Conservation (phyloP, 2,888 invertebrate genomes). For the Lycaena phlaeas region DNA sequence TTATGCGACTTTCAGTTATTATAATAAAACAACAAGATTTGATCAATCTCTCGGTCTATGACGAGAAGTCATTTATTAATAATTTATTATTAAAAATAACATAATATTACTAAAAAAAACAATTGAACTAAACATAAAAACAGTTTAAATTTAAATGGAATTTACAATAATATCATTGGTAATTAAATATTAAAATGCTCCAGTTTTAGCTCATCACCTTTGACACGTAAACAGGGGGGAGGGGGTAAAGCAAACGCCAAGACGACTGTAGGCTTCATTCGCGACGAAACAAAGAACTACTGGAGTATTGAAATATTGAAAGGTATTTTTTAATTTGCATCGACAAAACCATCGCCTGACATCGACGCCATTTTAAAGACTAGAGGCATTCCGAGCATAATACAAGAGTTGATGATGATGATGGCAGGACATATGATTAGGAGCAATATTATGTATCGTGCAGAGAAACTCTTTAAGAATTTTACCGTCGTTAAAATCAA, state of each 20-base stretch:
- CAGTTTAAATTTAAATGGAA: no score
- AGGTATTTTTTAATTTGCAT: conserved; percentile 35
- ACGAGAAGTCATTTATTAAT: no score
- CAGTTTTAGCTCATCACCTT: neutral
- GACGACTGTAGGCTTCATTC: conserved; percentile 25
- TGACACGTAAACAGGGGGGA: neutral
- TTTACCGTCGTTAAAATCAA: no score
- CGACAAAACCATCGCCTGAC: conserved; percentile 31
- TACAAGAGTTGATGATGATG: neutral
- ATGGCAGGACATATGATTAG: no score
- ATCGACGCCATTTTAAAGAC: conserved; percentile 26
- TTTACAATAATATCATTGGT: neutral
- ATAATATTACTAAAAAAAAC: no score
- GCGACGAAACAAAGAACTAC: conserved; percentile 47
- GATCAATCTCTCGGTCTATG: no score
- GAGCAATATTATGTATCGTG: no score
- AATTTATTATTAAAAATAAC: no score
- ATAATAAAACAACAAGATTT: no score
- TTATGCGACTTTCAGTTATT: no score
- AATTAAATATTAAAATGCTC: neutral
- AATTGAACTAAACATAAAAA: no score
- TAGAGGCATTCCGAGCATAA: conserved; percentile 9
- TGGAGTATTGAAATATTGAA: conserved; percentile 41
- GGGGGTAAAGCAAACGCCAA: neutral
- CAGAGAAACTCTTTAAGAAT: no score